Conservation (phyloP, 1,140 invertebrate genomes). For the Philopotamus ludificatus region DNA sequence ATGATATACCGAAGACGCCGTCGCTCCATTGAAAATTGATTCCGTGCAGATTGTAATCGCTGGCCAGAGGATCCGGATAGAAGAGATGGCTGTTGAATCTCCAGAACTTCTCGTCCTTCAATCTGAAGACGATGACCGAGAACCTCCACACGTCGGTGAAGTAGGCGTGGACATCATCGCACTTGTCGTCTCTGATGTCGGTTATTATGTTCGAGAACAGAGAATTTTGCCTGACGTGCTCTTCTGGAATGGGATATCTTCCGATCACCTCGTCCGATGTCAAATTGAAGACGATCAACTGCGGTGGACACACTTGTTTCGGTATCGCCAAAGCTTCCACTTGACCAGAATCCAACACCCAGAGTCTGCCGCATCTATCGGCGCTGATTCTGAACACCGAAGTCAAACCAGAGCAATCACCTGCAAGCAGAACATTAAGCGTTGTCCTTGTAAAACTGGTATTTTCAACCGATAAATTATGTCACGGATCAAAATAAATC, state of each 20-base stretch:
- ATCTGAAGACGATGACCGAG: slow-evolving; percentile 68
- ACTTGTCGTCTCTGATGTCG: slow-evolving; percentile 63
- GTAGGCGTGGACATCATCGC: slow-evolving; percentile 68
- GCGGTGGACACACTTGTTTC: slow-evolving; percentile 68
- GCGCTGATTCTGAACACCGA: slow-evolving; percentile 75
- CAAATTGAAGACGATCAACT: slow-evolving; percentile 73
- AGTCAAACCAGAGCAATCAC: slow-evolving; percentile 65
- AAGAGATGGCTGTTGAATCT: slow-evolving; percentile 72
- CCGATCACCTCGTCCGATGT: slow-evolving; percentile 62
- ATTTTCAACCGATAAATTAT: too few species aligned
- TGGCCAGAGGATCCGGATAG: slow-evolving; percentile 72
- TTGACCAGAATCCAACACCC: slow-evolving; percentile 76
- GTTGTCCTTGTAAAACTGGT: too few species aligned
- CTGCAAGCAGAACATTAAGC: slow-evolving; percentile 39
- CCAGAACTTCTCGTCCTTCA: slow-evolving; percentile 67
- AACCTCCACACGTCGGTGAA: slow-evolving; percentile 76
- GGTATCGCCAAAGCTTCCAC: slow-evolving; percentile 68
- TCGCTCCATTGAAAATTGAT: slow-evolving; percentile 79
- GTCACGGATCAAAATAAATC: slow-evolving; percentile 12
- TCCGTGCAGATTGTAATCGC: slow-evolving; percentile 68
- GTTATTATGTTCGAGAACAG: slow-evolving; percentile 73
- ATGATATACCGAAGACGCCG: slow-evolving; percentile 73
- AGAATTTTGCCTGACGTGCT: slow-evolving; percentile 69
- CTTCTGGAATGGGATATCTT: slow-evolving; percentile 62
- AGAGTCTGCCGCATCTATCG: slow-evolving; percentile 69